Conservation (phyloP, 2,797 vertebrate species). For the Harpagifer antarcticus region DNA sequence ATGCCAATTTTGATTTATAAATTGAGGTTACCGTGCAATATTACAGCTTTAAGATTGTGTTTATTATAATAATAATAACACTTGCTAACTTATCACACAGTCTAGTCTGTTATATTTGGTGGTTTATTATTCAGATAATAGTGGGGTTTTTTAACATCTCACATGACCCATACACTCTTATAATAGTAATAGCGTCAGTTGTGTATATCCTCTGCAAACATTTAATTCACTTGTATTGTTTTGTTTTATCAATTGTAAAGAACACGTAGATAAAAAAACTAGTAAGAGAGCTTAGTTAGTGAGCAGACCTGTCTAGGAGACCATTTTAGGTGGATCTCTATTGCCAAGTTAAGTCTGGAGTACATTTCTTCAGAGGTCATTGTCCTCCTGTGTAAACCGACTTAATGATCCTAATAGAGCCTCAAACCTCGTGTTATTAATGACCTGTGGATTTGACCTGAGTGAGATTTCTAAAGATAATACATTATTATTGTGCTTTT, state of each 20-base stretch:
- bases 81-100: background rate
- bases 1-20: background rate
- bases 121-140: background rate
- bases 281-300: background rate
- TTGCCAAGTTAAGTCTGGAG: background rate
- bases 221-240: background rate
- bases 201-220: background rate
- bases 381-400: slow-evolving; percentile 5
- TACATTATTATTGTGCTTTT: slow-evolving; percentile 24
- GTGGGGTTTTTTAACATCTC: too few species aligned
- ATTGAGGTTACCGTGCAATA: rapidly evolving
- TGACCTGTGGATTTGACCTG: slow-evolving; percentile 15
- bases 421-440: slow-evolving; percentile 21
- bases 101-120: background rate
- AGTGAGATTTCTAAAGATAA: slow-evolving; percentile 30
- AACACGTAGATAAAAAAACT: too few species aligned
- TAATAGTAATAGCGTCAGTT: background rate
- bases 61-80: background rate
- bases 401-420: slow-evolving; percentile 13
- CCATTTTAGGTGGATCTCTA: background rate
- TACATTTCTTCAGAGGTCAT: slow-evolving; percentile 2
- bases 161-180: background rate
- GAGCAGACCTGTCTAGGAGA: background rate
- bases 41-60: background rate
- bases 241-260: background rate